Base-by-base conservation (phyloP, 2,888 invertebrate species). In the Xestia rhomboidea region DNA sequence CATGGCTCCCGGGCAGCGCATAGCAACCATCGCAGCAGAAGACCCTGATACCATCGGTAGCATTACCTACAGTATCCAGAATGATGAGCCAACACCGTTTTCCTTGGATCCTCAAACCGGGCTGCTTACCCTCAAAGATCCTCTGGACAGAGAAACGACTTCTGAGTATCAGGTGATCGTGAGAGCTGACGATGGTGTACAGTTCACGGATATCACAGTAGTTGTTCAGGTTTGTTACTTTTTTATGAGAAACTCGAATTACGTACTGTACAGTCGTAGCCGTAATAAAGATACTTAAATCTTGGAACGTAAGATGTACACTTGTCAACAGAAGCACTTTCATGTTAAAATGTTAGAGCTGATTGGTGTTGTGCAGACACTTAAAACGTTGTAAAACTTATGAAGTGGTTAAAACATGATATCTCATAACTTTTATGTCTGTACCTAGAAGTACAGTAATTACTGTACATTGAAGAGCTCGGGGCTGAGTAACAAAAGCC, bases 131-230 rank as follows among this genome's bases (percentile, higher is more conserved):
- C 97, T 99, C 72, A 97, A 97, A 79, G 98, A 98, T 90, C 97
- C 98, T 0, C 96, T 99, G 89, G 99, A 99, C 94, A 97, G 99
- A 83, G 99, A 99, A 95, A 97, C 97, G 46, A 97, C 98, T 89
- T 98, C 98, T 88, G 97, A 97, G 89, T 99, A 99, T 95, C 97
- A 98, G 91, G 96, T 99, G 83, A 97, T 97, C 77, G 97, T 99
- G 75, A 97, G 98, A 90, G 99, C 99, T 81, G 98, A 98, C 92
- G 99, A 99, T 97, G 99, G 99, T 72, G 97, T 98, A 83, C 99
- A 99, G 94, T 97, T 98, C 92, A 98, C 98, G 44, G 98, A 98
- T 93, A 97, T 98, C 83, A 97, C 97, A 89, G 97, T 99, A 76
- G 97, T 97, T 82, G 97, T 99, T 91, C 97, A 98, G 98, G 99